Evolutionary conservation across 2,113 vertebrate species (phyloP).

Genomic region (Crotalus tigris): DNA sequence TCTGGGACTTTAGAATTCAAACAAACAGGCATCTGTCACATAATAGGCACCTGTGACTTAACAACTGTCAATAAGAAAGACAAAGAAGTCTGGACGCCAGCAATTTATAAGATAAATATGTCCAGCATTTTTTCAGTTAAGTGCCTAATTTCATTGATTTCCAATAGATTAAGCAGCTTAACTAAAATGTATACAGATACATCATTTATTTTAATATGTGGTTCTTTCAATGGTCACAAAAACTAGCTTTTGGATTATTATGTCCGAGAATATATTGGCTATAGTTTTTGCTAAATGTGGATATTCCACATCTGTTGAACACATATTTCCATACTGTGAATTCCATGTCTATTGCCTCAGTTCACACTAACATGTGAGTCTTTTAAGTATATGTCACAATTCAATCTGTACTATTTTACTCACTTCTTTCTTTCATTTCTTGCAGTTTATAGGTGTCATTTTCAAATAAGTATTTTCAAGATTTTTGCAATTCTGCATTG

Average conservation of each 20-base stretch:
- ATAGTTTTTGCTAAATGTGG: background rate
- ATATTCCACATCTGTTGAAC: background rate
- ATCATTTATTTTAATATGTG: background rate
- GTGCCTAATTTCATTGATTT: background rate
- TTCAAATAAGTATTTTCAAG: background rate
- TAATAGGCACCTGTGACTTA: background rate
- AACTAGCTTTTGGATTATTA: slow-evolving; percentile 5
- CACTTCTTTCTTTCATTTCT: background rate
- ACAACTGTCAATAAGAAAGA: background rate
- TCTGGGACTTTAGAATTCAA: background rate
- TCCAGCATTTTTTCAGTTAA: background rate
- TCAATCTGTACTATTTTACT: background rate
- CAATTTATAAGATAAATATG: background rate
- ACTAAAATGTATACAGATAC: background rate
- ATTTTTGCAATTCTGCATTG: background rate
- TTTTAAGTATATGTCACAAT: background rate
- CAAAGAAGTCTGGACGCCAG: background rate
- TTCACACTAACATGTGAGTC: background rate
- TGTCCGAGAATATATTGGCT: background rate
- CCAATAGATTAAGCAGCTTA: background rate
- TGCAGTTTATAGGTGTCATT: background rate
- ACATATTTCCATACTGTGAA: background rate
- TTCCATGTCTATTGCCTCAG: background rate
- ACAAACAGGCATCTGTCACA: background rate
- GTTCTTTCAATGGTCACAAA: background rate